Evolutionary conservation across 2,888 invertebrate species (phyloP), one percentile per base, ranked within the genome.

Genomic region (Spatulosminthurus flaviceps): DNA sequence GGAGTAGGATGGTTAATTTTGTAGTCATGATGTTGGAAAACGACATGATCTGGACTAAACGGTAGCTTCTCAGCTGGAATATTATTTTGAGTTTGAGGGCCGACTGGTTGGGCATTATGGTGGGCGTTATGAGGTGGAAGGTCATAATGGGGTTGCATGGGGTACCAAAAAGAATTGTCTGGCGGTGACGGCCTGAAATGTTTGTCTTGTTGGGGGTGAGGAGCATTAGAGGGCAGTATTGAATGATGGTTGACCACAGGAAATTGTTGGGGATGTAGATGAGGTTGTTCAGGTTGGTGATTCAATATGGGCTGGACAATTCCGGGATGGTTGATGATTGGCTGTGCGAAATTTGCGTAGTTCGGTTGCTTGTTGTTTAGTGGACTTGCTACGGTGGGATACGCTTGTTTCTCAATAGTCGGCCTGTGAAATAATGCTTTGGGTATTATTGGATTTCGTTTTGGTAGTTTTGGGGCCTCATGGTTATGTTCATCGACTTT

Each of bases 1-100:
- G 51, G 51, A n/a, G 51, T 51, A 19, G 51, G 51, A n/a, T 51
- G 51, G 16, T 51, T 51, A 19, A 51, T n/a, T 51, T 51, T 51
- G 51, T 51, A 51, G 51, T 51, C 16, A n/a, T 51, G 51, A 19
- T 51, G 51, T n/a, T 51, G 51, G 16, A 51, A 51, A 9, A 19
- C 16, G 16, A 51, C 19, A 19, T 51, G 51, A 4, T 19, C 51
- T 5, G 16, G 51, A 16, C 16, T 13, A 19, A 11, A 19, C 51
- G 16, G 16, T 51, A 19, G 16, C 16, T 51, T 51, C n/a, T 19
- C n/a, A 51, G 9, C 51, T 5, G 1, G 19, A n/a, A 2, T n/a
- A n/a, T 51, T 19, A 7, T 4, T 7, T 7, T 34, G 34, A 9
- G 34, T 4, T 34, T 7, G 9, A 7, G 34, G 34, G n/a, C 5